A percentile compares a stretch with the other conserved stretches of the same genome.
Evolutionary conservation across 2,888 invertebrate species (phyloP).

Genomic region (Drosophila barbarae): DNA sequence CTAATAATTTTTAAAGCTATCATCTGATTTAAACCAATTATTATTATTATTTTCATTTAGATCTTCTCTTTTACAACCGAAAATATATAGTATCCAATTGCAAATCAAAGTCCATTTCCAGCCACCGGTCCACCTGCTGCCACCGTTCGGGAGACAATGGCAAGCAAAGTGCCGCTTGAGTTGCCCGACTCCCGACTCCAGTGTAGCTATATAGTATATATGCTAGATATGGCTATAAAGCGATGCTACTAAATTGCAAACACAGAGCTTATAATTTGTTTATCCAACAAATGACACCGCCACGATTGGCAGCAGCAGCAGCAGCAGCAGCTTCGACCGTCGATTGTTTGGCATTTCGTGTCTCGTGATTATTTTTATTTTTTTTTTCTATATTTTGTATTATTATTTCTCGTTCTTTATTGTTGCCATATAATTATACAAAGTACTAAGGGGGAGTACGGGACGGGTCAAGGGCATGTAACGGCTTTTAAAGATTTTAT

Average conservation of each 20-base stretch:
- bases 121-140: not conserved
- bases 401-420: slow-evolving; percentile 13
- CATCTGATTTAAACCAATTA: too few relatives aligned
- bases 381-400: not conserved
- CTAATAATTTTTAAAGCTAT: too few relatives aligned
- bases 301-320: slow-evolving; percentile 2
- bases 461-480: slow-evolving; percentile 4
- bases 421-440: slow-evolving; percentile 12
- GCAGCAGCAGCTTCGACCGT: not conserved
- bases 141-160: not conserved
- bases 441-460: not conserved
- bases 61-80: too few relatives aligned
- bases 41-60: too few relatives aligned
- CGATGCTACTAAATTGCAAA: slow-evolving; percentile 19
- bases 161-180: not conserved
- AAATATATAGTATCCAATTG: too few relatives aligned
- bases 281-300: slow-evolving; percentile 27
- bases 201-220: not conserved
- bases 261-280: slow-evolving; percentile 34
- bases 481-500: not conserved
- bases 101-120: not conserved
- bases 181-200: slow-evolving; percentile 1
- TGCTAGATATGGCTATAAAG: not conserved
- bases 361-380: not conserved
- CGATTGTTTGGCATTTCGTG: slow-evolving; percentile 20